Percentiles rank a stretch among this genome's conserved stretches.
These are phyloP conservation scores for Euleptes europaea DNA, from an alignment of 2,113 vertebrate genomes.

Conservation along the genomic window DNA sequence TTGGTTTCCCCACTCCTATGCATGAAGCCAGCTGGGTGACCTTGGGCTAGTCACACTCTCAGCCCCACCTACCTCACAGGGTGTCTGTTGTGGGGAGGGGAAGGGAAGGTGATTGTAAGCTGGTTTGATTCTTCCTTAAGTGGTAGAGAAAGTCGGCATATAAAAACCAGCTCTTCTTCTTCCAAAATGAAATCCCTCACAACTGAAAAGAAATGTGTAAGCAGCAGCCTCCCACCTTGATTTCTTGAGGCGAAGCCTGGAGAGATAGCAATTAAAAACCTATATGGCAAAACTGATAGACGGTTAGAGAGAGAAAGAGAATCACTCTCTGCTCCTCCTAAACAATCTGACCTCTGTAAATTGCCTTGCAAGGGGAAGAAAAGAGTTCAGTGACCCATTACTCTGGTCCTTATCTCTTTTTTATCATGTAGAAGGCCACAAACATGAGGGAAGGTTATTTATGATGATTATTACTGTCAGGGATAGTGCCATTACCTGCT, in stretches of 20 bases:
- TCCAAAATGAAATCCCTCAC: constrained; percentile 25
- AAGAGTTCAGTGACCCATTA: constrained; percentile 16
- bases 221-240: constrained; percentile 11
- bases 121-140: too few relatives aligned
- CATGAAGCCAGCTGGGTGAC: too few relatives aligned
- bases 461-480: not conserved
- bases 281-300: constrained; percentile 37
- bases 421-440: constrained; percentile 22
- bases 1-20: too few relatives aligned
- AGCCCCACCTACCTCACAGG: too few relatives aligned
- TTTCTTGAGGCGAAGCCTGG: constrained; percentile 52
- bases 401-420: constrained; percentile 21
- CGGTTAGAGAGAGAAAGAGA: constrained; percentile 29
- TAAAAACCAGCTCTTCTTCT: too few relatives aligned
- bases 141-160: too few relatives aligned
- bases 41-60: too few relatives aligned
- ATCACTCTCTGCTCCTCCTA: constrained; percentile 42
- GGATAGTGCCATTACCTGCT: not conserved
- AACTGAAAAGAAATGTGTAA: constrained; percentile 18
- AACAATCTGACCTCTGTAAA: constrained; percentile 46
- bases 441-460: not conserved
- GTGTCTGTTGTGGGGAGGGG: too few relatives aligned
- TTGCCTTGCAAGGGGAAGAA: constrained; percentile 13
- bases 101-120: too few relatives aligned
- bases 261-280: constrained; percentile 48